Conservation (phyloP, 2,113 vertebrate genomes). For the Lathamus discolor region DNA sequence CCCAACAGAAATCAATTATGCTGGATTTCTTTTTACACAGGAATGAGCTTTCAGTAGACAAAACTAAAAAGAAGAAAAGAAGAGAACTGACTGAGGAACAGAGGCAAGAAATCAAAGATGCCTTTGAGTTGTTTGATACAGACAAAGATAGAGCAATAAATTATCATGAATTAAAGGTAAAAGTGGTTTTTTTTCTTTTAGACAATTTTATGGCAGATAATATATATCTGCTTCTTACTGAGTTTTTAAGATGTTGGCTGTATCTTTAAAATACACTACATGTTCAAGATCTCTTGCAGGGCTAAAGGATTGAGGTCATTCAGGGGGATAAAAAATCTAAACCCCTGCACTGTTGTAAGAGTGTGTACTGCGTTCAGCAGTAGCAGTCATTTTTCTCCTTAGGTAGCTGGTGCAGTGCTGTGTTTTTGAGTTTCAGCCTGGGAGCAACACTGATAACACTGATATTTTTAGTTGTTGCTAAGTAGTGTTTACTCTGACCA, state of each 20-base stretch:
- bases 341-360: background rate
- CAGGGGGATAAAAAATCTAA: accelerated
- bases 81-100: constrained; percentile 92
- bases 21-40: constrained; percentile 66
- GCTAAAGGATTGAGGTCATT: background rate
- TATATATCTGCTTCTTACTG: background rate
- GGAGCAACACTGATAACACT: too few relatives aligned
- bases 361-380: too few relatives aligned
- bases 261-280: background rate
- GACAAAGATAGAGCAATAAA: constrained; percentile 95
- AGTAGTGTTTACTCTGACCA: too few relatives aligned
- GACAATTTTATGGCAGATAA: background rate
- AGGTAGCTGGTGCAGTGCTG: too few relatives aligned
- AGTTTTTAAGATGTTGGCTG: background rate
- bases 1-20: background rate
- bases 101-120: constrained; percentile 96
- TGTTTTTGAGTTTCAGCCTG: too few relatives aligned
- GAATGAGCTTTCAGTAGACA: constrained; percentile 83
- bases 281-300: background rate
- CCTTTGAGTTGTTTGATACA: constrained; percentile 95
- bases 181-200: background rate
- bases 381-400: too few relatives aligned
- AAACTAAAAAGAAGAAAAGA: constrained; percentile 87
- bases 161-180: constrained; percentile 96
- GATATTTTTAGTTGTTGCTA: too few relatives aligned